Percentiles rank a stretch among this genome's conserved stretches.
phyloP scores from a whole-genome alignment of 2,113 vertebrate genomes.

The Piprites chloris region DNA sequence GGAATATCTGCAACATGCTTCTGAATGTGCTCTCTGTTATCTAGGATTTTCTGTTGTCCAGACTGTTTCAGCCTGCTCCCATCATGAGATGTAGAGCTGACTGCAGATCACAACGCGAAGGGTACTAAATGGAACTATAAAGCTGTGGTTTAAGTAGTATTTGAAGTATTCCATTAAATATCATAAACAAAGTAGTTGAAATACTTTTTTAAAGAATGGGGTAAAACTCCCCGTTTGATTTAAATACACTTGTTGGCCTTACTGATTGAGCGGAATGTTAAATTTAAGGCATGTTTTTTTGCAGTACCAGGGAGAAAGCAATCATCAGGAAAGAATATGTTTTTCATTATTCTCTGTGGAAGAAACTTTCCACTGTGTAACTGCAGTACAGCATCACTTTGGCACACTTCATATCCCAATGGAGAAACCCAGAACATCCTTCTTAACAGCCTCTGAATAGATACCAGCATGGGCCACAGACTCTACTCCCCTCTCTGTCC shows the following conservation, averaged over 20 bases:
- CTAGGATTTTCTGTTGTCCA: neutral
- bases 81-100: neutral
- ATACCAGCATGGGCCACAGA: neutral
- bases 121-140: neutral
- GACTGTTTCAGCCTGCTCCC: neutral
- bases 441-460: neutral
- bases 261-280: neutral
- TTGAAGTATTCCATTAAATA: neutral
- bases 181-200: neutral
- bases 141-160: neutral
- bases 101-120: neutral
- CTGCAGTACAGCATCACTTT: neutral
- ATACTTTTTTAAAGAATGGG: neutral
- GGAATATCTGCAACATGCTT: neutral
- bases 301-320: neutral
- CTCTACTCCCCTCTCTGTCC: neutral
- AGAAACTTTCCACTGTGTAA: neutral
- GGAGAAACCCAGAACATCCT: neutral
- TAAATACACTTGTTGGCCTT: neutral
- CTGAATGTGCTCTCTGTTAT: accelerated
- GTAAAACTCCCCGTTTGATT: neutral
- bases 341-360: neutral
- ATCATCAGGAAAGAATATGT: neutral
- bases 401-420: accelerated
- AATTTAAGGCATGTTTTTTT: neutral